A percentile compares a stretch with the other conserved stretches of the same genome.
phyloP scores from a whole-genome alignment of 2,797 vertebrate species.

The Spatula clypeata region DNA sequence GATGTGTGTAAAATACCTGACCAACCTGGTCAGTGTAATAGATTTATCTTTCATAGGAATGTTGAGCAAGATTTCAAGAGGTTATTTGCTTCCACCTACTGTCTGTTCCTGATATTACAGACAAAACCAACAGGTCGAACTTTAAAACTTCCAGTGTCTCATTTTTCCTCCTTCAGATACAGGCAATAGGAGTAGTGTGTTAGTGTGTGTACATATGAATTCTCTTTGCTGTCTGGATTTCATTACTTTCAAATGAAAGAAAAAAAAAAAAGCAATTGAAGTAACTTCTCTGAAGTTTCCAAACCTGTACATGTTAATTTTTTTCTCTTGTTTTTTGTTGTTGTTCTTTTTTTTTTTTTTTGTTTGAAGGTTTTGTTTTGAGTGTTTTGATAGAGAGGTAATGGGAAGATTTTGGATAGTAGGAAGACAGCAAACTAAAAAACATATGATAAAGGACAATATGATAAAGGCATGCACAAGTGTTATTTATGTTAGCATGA shows the following conservation, averaged over 20 bases:
- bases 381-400: fast-evolving
- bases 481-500: neutral
- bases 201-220: neutral
- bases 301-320: neutral
- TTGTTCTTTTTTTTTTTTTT: neutral
- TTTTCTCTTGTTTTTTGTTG: no score
- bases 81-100: conserved; percentile 83
- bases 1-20: neutral
- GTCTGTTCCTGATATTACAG: conserved; percentile 50
- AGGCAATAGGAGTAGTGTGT: fast-evolving
- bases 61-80: conserved; percentile 15
- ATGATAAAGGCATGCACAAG: neutral
- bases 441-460: neutral
- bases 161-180: neutral
- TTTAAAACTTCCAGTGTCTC: fast-evolving
- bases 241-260: fast-evolving
- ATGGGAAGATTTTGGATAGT: neutral
- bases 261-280: fast-evolving
- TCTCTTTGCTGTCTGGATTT: fast-evolving
- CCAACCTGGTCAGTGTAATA: fast-evolving
- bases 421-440: neutral
- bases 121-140: fast-evolving
- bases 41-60: neutral
- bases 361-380: neutral
- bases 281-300: fast-evolving